Evolutionary conservation across 2,888 invertebrate genomes (phyloP).

Genomic region (Aspidapion aeneum): DNA sequence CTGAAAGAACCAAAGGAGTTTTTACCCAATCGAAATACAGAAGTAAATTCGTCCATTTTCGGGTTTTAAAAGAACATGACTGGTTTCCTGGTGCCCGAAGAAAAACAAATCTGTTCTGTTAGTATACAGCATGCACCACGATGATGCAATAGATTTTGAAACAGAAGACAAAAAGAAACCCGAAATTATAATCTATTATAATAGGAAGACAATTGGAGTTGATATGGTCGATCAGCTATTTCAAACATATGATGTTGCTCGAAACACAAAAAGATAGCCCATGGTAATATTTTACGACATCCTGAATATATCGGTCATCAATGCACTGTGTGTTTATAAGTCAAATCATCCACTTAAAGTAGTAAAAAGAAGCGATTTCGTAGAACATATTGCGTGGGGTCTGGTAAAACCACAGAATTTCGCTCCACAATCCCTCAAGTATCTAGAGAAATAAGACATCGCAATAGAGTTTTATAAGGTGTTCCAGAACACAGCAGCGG

Average conservation of each 20-base stretch:
- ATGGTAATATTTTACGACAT: constrained; percentile 21
- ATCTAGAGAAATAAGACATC: background rate
- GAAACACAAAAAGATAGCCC: constrained; percentile 28
- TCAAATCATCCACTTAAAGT: background rate
- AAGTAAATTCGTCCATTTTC: constrained; percentile 19
- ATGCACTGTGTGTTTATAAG: background rate
- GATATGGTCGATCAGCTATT: constrained; percentile 35
- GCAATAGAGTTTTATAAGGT: background rate
- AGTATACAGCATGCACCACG: constrained; percentile 23
- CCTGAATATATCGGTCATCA: background rate
- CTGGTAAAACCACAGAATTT: background rate
- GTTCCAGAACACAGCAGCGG: background rate
- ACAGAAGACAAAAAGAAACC: constrained; percentile 12
- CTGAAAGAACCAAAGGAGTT: constrained; percentile 35
- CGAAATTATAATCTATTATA: constrained; percentile 33
- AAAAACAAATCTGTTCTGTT: constrained; percentile 26
- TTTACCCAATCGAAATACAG: constrained; percentile 22
- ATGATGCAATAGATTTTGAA: constrained; percentile 13
- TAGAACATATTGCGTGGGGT: background rate
- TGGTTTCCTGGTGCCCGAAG: constrained; percentile 24
- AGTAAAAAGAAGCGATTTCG: background rate
- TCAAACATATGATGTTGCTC: constrained; percentile 27
- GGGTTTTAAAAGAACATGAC: constrained; percentile 27
- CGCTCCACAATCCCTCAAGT: background rate
- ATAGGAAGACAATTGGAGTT: constrained; percentile 32